A percentile compares a stretch with the other conserved stretches of the same genome.
Conservation (phyloP, 2,113 vertebrate species). For the Pseudorasbora parva region DNA sequence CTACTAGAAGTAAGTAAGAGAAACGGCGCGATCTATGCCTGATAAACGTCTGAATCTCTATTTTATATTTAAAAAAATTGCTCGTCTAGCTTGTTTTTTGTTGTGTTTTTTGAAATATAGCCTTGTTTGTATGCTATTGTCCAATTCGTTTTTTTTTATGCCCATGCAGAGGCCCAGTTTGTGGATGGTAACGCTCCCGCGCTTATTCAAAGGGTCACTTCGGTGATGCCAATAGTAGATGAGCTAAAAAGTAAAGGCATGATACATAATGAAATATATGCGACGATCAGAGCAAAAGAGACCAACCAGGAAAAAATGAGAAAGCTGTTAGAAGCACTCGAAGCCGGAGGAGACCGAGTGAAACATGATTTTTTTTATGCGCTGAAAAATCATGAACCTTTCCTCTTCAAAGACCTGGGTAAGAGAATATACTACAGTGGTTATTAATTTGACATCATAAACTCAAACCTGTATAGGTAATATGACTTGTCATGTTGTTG, state of each 20-base stretch:
- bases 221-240: slow-evolving; percentile 26
- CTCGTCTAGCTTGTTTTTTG: neutral
- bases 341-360: neutral
- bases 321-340: neutral
- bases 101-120: neutral
- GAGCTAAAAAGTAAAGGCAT: neutral
- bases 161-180: neutral
- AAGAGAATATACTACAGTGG: neutral
- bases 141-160: neutral
- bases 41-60: neutral
- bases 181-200: neutral
- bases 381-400: neutral
- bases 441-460: neutral
- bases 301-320: neutral
- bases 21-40: neutral
- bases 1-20: neutral
- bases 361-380: neutral
- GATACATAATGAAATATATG: neutral
- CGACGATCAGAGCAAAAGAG: neutral
- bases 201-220: neutral
- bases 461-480: neutral
- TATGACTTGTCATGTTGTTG: neutral
- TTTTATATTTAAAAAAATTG: neutral
- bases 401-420: neutral
- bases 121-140: neutral